A percentile compares a stretch with the other conserved stretches of the same genome.
Conservation (phyloP, 2,888 invertebrate species). For the Thymelicus lineola region DNA sequence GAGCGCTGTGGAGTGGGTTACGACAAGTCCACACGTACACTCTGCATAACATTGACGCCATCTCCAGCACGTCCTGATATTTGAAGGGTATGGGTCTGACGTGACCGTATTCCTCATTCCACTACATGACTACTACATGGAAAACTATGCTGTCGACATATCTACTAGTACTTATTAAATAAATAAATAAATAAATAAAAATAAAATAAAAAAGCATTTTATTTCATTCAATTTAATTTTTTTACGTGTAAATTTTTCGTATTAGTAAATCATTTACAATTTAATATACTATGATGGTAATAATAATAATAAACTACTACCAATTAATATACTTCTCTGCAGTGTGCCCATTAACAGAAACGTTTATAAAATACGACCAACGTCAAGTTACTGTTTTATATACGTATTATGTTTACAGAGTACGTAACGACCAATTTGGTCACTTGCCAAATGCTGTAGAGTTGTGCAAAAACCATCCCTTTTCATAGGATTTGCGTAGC, state of each 20-base stretch:
- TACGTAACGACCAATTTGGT: constrained; percentile 2
- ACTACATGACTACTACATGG: too few species aligned
- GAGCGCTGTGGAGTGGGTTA: constrained; percentile 8
- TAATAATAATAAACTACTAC: too few species aligned
- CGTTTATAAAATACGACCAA: not conserved
- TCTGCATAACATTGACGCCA: constrained; percentile 26
- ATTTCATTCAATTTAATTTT: too few species aligned
- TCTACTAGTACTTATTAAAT: too few species aligned
- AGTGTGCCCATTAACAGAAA: not conserved
- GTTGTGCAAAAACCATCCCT: too few species aligned
- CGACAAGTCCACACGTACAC: constrained; percentile 10
- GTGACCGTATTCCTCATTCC: constrained; percentile 15
- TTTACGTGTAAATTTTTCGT: too few species aligned
- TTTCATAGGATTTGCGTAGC: not conserved
- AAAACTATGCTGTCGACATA: too few species aligned
- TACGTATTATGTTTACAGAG: constrained; percentile 4
- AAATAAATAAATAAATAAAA: too few species aligned
- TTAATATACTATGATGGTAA: too few species aligned
- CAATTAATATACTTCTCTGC: too few species aligned
- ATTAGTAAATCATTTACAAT: too few species aligned
- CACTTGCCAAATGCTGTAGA: constrained; percentile 4
- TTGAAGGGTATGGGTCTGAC: constrained; percentile 21
- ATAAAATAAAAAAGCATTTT: too few species aligned
- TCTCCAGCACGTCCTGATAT: constrained; percentile 27
- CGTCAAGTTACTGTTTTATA: not conserved